phyloP scores from a whole-genome alignment of 2,797 vertebrate species.

The Acanthurus leucopareius region DNA sequence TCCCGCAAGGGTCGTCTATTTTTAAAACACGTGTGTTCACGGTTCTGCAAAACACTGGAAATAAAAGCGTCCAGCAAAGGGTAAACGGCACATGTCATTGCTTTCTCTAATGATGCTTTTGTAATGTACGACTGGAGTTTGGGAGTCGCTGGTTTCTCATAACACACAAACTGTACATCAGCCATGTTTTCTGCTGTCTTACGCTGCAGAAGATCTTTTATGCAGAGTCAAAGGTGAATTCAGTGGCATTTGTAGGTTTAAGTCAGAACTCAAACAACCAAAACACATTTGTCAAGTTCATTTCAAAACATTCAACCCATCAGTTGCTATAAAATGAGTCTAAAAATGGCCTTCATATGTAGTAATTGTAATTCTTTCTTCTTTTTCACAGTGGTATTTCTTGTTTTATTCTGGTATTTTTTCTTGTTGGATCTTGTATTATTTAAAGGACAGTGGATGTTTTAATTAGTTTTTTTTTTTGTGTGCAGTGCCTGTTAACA shows the following conservation, averaged over 20 bases:
- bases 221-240: neutral
- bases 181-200: neutral
- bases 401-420: no score
- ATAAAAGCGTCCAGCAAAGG: constrained; percentile 56
- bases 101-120: constrained; percentile 42
- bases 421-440: no score
- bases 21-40: constrained; percentile 61
- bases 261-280: neutral
- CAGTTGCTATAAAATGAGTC: neutral
- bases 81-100: constrained; percentile 61
- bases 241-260: no score
- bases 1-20: constrained; percentile 54
- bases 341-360: neutral
- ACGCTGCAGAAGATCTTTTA: neutral
- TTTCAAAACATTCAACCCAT: neutral
- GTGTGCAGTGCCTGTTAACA: no score
- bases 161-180: constrained; percentile 4
- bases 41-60: constrained; percentile 54
- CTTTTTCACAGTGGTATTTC: no score
- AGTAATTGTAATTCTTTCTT: neutral
- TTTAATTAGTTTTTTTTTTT: no score
- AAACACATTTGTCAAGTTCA: neutral
- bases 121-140: constrained; percentile 19
- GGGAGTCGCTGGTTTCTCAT: constrained; percentile 20
- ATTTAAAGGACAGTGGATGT: no score